Percentiles rank a stretch among this genome's conserved stretches.
Evolutionary conservation across 1,140 invertebrate genomes (phyloP).

Genomic region (Steinernema feltiae): DNA sequence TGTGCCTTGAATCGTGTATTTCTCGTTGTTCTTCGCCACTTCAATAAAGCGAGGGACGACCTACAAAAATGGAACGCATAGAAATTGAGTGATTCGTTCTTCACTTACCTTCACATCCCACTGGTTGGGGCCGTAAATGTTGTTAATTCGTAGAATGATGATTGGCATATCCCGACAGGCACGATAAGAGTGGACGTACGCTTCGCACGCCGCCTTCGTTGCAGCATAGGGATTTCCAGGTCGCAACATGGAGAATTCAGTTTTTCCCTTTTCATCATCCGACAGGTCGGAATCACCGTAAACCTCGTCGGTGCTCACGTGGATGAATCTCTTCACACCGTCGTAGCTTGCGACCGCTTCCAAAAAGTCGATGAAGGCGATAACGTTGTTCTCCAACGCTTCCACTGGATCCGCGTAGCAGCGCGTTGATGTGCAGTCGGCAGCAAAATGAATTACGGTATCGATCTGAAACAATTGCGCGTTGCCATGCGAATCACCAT

Average conservation of each 20-base stretch:
- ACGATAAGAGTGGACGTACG: slow-evolving; percentile 45
- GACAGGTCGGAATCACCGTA: slow-evolving; percentile 54
- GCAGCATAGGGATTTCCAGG: slow-evolving; percentile 60
- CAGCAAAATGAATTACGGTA: slow-evolving; percentile 55
- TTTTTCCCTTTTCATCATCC: slow-evolving; percentile 42
- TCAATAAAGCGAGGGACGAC: slow-evolving; percentile 58
- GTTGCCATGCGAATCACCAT: background rate
- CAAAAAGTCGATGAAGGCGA: slow-evolving; percentile 54
- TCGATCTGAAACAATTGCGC: slow-evolving; percentile 46
- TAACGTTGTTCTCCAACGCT: slow-evolving; percentile 55
- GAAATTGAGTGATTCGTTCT: slow-evolving; percentile 14
- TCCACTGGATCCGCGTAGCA: slow-evolving; percentile 51
- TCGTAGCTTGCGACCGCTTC: slow-evolving; percentile 49
- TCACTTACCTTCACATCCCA: slow-evolving; percentile 55
- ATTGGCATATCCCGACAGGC: slow-evolving; percentile 50
- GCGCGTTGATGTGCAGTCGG: slow-evolving; percentile 55
- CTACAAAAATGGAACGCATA: slow-evolving; percentile 26
- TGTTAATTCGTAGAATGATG: slow-evolving; percentile 58
- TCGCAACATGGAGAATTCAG: slow-evolving; percentile 36
- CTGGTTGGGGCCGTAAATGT: slow-evolving; percentile 60
- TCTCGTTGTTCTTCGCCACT: slow-evolving; percentile 47
- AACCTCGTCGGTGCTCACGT: slow-evolving; percentile 59
- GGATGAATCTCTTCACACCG: slow-evolving; percentile 54
- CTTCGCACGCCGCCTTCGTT: slow-evolving; percentile 56
- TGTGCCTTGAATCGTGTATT: slow-evolving; percentile 57